Evolutionary conservation across 2,113 vertebrate species (phyloP), one percentile per base, ranked within the genome.

Genomic region (Furnarius figulus): DNA sequence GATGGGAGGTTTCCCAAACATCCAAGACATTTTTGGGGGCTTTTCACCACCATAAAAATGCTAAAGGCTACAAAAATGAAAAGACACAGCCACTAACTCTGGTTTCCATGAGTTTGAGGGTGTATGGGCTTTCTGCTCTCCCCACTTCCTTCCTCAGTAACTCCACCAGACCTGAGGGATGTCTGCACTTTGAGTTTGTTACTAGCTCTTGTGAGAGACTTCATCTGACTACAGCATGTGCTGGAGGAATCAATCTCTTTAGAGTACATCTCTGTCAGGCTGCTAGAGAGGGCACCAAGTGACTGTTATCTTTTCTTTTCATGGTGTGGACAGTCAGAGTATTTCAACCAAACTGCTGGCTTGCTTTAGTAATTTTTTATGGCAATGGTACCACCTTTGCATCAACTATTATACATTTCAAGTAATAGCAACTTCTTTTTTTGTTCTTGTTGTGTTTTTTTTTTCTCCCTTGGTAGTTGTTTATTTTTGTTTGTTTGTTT

Each of bases 11-110:
- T 95, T 92, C 83, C 85, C 42, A 90, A 90, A 80, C 31, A 89
- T 77, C 35, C 55, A 71, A 90, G 73, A 55, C 19, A 93, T 92
- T 92, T 90, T 85, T 92, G 83, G 84, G 77, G 68, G 35, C 55
- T 90, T 93, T 90, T 76, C 30, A 90, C 72, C 68, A 63, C 79
- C 2, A 8, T 42, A 89, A 95, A 92, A 81, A 67, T 59, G 61
- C 52, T 92, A 67, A 86, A 87, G 39, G 15, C 56, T 74, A 76
- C 47, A 75, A 81, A 90, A 95, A 80, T 56, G 39, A 89, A 81
- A 89, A 89, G 27, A 19, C 13, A 55, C 65, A 86, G 31, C 68
- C 88, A 61, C 42, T 13, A 70, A 1, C 55, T 86, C 83, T 90
- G 46, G 42, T 84, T 97, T 92, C 28, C 1, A 1, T 59, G 67